These are phyloP conservation scores for Keiferia lycopersicella DNA, from an alignment of 2,888 invertebrate genomes.

Conservation along the genomic window DNA sequence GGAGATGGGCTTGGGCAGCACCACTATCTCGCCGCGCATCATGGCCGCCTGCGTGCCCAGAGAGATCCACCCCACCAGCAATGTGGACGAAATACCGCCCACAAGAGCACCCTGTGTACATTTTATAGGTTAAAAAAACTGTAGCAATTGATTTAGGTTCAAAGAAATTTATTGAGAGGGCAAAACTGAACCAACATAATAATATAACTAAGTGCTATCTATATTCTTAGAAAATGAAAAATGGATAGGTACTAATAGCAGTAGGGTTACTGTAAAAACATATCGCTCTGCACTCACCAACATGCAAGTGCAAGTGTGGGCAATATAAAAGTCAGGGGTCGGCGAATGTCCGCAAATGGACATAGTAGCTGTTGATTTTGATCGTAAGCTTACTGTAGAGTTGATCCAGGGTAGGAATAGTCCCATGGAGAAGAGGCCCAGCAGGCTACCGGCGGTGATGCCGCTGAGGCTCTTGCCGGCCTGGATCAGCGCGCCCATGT, in stretches of 20 bases:
- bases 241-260: too few species aligned
- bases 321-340: too few species aligned
- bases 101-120: conserved; percentile 85
- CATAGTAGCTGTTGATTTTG: too few species aligned
- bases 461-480: conserved; percentile 86
- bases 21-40: conserved; percentile 82
- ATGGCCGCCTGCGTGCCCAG: conserved; percentile 86
- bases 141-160: background rate
- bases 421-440: conserved; percentile 86
- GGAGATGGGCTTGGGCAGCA: conserved; percentile 83
- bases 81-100: conserved; percentile 83
- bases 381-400: conserved; percentile 74
- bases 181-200: too few species aligned
- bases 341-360: too few species aligned
- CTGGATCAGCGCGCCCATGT: conserved; percentile 86
- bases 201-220: too few species aligned
- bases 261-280: too few species aligned
- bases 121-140: too few species aligned
- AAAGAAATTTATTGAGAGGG: background rate
- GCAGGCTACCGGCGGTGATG: conserved; percentile 86
- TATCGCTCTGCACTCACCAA: too few species aligned
- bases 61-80: conserved; percentile 85
- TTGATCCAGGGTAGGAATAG: conserved; percentile 87
- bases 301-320: too few species aligned
- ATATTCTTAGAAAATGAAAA: too few species aligned